A percentile compares a stretch with the other conserved stretches of the same genome.
phyloP scores from a whole-genome alignment of 1,140 invertebrate species.

The Trachelipus rathkii region DNA sequence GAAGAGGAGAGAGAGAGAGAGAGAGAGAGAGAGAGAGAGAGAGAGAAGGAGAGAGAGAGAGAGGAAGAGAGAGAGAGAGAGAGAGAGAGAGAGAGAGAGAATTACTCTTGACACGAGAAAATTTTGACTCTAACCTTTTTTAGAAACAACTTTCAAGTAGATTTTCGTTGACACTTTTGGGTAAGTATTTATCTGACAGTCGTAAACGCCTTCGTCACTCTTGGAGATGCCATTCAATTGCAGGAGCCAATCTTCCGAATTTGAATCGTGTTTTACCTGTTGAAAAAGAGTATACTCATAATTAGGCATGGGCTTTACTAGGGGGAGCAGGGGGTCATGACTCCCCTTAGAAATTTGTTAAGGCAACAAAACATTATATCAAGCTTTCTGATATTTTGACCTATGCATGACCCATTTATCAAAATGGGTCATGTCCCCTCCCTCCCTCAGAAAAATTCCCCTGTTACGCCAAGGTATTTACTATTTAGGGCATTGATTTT shows the following conservation, averaged over 20 bases:
- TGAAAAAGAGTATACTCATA: too few relatives aligned
- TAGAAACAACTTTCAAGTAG: conserved; percentile 26
- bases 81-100: neutral
- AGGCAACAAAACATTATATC: too few relatives aligned
- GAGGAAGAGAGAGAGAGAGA: neutral
- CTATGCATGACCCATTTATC: too few relatives aligned
- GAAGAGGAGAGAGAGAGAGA: neutral
- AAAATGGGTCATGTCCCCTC: too few relatives aligned
- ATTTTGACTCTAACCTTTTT: conserved; percentile 17
- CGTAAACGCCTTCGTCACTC: conserved; percentile 27
- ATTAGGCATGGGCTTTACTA: too few relatives aligned
- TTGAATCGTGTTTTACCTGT: conserved; percentile 29
- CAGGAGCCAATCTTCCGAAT: conserved; percentile 34
- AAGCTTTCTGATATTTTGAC: too few relatives aligned
- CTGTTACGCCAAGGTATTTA: too few relatives aligned
- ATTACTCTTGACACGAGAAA: neutral
- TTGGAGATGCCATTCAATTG: conserved; percentile 20
- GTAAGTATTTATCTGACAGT: conserved; percentile 36
- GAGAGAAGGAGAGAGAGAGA: neutral
- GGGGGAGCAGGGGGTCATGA: too few relatives aligned
- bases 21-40: conserved; percentile 2
- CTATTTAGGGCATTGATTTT: too few relatives aligned
- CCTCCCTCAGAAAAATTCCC: too few relatives aligned
- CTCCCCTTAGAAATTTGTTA: too few relatives aligned
- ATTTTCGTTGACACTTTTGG: conserved; percentile 37